A percentile compares a stretch with the other conserved stretches of the same genome.
phyloP scores from a whole-genome alignment of 1,140 invertebrate genomes.

The Mamestra configurata region DNA sequence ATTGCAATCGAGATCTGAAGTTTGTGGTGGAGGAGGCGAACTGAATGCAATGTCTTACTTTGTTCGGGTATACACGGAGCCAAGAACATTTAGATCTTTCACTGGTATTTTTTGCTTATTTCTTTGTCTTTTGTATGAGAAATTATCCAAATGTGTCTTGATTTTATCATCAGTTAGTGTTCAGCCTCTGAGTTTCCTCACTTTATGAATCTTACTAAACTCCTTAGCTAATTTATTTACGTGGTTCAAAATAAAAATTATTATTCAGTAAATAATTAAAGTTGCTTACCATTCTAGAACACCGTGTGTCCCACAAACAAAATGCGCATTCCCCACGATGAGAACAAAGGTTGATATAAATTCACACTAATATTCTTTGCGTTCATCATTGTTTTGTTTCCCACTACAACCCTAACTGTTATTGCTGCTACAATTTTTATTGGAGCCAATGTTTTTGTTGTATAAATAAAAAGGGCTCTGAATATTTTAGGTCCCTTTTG shows the following conservation, averaged over 20 bases:
- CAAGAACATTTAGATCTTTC: no score
- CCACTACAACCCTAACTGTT: slow-evolving; percentile 38
- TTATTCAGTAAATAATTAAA: no score
- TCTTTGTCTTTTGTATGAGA: no score
- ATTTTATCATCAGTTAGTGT: no score
- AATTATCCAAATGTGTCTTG: no score
- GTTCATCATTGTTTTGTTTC: slow-evolving; percentile 53
- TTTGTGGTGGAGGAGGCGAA: not conserved
- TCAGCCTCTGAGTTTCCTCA: no score
- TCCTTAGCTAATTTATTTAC: no score
- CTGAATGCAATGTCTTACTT: not conserved
- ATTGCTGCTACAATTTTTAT: slow-evolving; percentile 29
- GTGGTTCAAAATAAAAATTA: no score
- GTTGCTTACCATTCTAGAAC: not conserved
- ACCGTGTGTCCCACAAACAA: slow-evolving; percentile 45
- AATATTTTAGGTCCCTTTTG: slow-evolving; percentile 3
- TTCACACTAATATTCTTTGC: slow-evolving; percentile 61
- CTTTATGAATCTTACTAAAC: no score
- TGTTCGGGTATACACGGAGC: not conserved
- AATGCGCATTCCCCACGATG: slow-evolving; percentile 54
- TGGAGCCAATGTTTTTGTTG: slow-evolving; percentile 24
- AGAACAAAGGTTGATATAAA: slow-evolving; percentile 60
- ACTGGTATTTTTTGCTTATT: no score
- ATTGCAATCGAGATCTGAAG: not conserved
- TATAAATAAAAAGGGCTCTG: slow-evolving; percentile 18